Conservation (phyloP, 2,888 invertebrate species). For the Microctonus aethiopoides region DNA sequence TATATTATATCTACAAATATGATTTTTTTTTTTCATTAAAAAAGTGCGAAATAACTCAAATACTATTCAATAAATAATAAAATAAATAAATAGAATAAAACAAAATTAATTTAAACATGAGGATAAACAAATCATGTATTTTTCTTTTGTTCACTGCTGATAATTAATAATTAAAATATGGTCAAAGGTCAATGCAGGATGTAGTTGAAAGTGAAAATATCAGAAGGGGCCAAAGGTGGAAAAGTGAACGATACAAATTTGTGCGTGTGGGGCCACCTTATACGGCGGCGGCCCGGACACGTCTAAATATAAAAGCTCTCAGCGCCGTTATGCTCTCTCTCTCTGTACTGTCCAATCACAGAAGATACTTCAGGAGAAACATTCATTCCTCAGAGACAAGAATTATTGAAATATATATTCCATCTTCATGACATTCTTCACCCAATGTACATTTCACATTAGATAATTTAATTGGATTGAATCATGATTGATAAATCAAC, state of each 20-base stretch:
- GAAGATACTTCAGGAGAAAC: conserved; percentile 45
- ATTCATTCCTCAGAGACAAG: conserved; percentile 34
- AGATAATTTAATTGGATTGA: background rate
- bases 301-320: conserved; percentile 67
- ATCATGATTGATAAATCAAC: no score
- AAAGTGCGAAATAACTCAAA: no score
- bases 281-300: conserved; percentile 66
- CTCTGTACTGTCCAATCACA: conserved; percentile 46
- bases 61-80: background rate
- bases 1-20: background rate
- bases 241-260: conserved; percentile 41
- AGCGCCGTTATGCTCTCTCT: conserved; percentile 50
- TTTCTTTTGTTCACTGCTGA: no score
- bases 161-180: background rate
- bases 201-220: conserved; percentile 37
- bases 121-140: no score
- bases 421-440: no score
- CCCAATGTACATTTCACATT: no score
- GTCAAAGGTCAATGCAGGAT: conserved; percentile 17
- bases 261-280: conserved; percentile 61
- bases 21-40: no score
- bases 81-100: background rate
- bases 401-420: background rate
- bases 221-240: conserved; percentile 27
- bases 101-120: background rate